Evolutionary conservation across 2,797 vertebrate genomes (phyloP).

Genomic region (Sebastes cheni): DNA sequence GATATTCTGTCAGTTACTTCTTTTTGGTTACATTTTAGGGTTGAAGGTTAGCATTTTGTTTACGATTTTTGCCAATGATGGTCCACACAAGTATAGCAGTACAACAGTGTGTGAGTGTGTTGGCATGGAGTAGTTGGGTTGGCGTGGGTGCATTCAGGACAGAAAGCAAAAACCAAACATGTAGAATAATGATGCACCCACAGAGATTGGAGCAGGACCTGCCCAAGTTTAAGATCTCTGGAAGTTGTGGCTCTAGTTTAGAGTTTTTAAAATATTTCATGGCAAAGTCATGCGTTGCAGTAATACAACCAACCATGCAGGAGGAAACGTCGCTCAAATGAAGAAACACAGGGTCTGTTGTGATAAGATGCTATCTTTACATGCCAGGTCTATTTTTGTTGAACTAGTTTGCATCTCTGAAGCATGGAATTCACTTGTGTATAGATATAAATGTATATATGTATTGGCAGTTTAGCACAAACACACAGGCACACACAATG

Average conservation of each 20-base stretch:
- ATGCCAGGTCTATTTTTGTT: background rate
- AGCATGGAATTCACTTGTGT: background rate
- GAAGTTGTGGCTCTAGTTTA: background rate
- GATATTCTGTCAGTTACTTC: background rate
- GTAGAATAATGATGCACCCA: background rate
- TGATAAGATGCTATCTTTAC: background rate
- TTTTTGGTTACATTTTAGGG: background rate
- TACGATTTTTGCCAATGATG: too few species aligned
- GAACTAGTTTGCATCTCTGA: background rate
- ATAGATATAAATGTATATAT: background rate
- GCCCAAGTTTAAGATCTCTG: background rate
- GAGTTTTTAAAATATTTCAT: background rate
- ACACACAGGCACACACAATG: conserved; percentile 13
- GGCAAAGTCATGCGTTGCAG: background rate
- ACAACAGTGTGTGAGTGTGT: background rate
- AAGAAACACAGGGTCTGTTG: background rate
- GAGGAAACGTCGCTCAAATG: background rate
- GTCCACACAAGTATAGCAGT: too few species aligned
- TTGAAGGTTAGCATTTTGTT: background rate
- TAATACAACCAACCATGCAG: background rate
- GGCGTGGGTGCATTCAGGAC: background rate
- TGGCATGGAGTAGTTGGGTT: background rate
- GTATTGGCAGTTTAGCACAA: background rate
- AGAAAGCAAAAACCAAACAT: background rate
- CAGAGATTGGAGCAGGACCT: background rate